Evolutionary conservation across 2,797 vertebrate species (phyloP).

Genomic region (Clarias fuscus): DNA sequence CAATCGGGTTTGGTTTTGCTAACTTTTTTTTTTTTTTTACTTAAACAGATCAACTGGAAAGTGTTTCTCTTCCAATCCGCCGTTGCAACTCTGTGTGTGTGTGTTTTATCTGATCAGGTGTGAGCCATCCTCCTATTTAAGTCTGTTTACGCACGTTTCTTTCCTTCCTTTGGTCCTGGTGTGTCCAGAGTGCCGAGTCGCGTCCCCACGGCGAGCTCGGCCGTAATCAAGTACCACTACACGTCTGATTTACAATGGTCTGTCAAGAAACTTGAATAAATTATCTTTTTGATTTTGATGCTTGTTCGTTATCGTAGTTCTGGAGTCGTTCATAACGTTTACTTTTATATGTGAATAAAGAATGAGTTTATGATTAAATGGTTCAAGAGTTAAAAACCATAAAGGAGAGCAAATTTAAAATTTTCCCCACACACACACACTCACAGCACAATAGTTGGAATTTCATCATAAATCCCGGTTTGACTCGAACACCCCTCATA

Average conservation of each 20-base stretch:
- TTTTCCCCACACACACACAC: too few relatives aligned
- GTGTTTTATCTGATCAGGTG: conserved; percentile 5
- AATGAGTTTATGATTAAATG: neutral
- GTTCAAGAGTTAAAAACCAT: too few relatives aligned
- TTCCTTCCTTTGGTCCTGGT: neutral
- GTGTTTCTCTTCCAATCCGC: neutral
- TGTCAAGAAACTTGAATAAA: conserved; percentile 47
- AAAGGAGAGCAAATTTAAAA: too few relatives aligned
- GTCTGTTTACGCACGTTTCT: conserved; percentile 15
- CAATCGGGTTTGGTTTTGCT: neutral
- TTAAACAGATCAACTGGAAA: neutral
- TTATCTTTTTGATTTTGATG: conserved; percentile 29
- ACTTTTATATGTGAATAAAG: neutral
- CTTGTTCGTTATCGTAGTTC: neutral
- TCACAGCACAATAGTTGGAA: too few relatives aligned
- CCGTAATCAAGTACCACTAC: conserved; percentile 22
- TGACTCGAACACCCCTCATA: too few relatives aligned
- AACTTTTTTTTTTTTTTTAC: neutral
- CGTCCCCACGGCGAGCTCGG: neutral
- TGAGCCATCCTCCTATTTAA: neutral
- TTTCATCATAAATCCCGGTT: too few relatives aligned
- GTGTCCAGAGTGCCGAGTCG: neutral
- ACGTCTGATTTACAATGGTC: conserved; percentile 22
- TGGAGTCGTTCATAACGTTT: neutral
- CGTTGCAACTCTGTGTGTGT: neutral